A percentile compares a stretch with the other conserved stretches of the same genome.
These are phyloP conservation scores for Sanderia malayensis DNA, from an alignment of 30 jellyfish, hydroid and myxozoan species.

Conservation along the genomic window DNA sequence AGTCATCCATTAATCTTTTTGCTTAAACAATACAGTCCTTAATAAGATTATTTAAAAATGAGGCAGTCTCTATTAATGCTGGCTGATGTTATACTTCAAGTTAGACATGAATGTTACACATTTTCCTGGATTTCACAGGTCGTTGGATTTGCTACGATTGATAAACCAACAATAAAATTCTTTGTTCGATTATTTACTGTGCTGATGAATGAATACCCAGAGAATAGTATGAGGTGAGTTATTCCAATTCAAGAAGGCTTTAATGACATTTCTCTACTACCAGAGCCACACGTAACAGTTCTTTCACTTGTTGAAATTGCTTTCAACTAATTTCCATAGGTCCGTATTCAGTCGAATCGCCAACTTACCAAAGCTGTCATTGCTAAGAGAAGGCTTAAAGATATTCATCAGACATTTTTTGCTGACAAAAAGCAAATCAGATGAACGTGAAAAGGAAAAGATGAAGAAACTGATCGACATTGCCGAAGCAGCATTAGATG, in stretches of 20 bases:
- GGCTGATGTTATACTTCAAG: no score
- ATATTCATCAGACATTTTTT: conserved; percentile 62
- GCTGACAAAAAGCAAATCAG: conserved; percentile 22
- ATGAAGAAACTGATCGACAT: conserved; percentile 68
- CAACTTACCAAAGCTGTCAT: conserved; percentile 55
- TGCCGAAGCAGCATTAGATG: conserved; percentile 91
- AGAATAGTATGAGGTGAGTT: conserved; percentile 69
- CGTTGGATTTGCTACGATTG: conserved; percentile 76
- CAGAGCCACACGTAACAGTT: no score
- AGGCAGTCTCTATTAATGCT: no score
- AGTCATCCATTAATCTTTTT: no score
- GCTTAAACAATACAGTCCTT: no score
- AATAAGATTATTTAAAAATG: no score
- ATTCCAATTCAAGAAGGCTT: no score
- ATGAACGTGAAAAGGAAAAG: neutral
- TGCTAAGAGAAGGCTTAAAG: conserved; percentile 88
- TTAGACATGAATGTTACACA: no score
- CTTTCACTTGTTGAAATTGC: neutral
- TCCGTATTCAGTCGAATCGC: conserved; percentile 69
- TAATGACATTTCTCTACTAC: no score
- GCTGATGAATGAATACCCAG: conserved; percentile 71
- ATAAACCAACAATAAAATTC: conserved; percentile 65
- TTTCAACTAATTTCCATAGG: conserved; percentile 26
- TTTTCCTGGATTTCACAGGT: conserved; percentile 40
- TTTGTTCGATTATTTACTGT: conserved; percentile 52